phyloP scores from a whole-genome alignment of 2,113 vertebrate genomes.

The Boleophthalmus pectinirostris region DNA sequence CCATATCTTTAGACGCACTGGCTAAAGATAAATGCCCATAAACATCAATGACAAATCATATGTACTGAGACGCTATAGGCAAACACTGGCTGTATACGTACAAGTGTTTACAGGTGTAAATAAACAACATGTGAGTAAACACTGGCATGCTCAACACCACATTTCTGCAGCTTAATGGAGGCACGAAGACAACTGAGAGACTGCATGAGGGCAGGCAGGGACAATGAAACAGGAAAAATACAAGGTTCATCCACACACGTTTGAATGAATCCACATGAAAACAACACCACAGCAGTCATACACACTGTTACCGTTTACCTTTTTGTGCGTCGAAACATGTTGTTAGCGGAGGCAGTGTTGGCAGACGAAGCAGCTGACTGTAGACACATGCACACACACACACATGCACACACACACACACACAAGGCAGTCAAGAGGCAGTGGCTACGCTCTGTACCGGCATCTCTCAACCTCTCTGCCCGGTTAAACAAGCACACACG shows the following conservation, averaged over 20 bases:
- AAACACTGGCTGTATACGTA: slow-evolving; percentile 8
- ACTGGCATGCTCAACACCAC: slow-evolving; percentile 42
- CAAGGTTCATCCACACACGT: slow-evolving; percentile 29
- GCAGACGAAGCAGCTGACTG: slow-evolving; percentile 65
- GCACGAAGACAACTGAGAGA: slow-evolving; percentile 61
- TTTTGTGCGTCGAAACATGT: slow-evolving; percentile 85
- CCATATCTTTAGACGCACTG: slow-evolving; percentile 16
- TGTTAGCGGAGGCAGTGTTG: slow-evolving; percentile 65
- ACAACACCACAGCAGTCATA: slow-evolving; percentile 43
- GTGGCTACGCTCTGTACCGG: slow-evolving; percentile 60
- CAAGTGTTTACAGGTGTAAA: slow-evolving; percentile 4
- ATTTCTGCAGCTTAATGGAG: slow-evolving; percentile 63
- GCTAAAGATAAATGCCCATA: slow-evolving; percentile 9
- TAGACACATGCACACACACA: slow-evolving; percentile 30
- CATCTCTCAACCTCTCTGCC: slow-evolving; percentile 64
- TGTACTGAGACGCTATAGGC: background rate
- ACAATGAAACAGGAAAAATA: slow-evolving; percentile 52
- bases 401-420: background rate
- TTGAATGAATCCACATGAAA: slow-evolving; percentile 29
- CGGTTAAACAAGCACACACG: slow-evolving; percentile 39
- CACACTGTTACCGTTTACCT: slow-evolving; percentile 73
- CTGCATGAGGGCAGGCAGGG: slow-evolving; percentile 57
- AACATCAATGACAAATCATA: background rate
- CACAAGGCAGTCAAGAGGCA: slow-evolving; percentile 65
- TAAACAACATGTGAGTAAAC: slow-evolving; percentile 14